Percentiles rank a stretch among this genome's conserved stretches.
These are phyloP conservation scores for Pseudopodoces humilis DNA, from an alignment of 2,113 vertebrate genomes.

Conservation along the genomic window DNA sequence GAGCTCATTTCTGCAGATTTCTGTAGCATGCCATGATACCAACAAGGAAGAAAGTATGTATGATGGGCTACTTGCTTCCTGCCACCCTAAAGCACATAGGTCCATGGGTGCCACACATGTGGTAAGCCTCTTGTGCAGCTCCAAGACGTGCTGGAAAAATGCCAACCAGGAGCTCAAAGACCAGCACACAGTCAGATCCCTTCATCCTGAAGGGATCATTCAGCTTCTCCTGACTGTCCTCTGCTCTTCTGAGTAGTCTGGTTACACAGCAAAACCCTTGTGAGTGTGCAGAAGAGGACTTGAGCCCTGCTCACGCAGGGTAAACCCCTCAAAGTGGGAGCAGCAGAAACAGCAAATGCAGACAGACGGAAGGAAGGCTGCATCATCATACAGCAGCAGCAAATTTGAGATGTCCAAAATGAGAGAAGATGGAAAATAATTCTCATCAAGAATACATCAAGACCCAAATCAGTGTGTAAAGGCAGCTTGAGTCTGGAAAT, in stretches of 20 bases:
- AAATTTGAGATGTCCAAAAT: not conserved
- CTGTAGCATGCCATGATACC: not conserved
- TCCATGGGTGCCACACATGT: accelerated
- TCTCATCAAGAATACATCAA: not conserved
- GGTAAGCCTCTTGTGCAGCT: not conserved
- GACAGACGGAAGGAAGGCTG: not conserved
- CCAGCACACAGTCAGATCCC: not conserved
- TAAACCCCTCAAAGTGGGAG: not conserved
- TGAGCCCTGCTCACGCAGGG: not conserved
- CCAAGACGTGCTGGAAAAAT: not conserved
- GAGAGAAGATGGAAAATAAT: not conserved
- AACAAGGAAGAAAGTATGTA: accelerated
- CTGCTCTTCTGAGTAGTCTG: not conserved
- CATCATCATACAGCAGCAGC: not conserved
- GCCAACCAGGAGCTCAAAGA: not conserved
- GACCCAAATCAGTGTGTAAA: not conserved
- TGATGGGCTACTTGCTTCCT: not conserved
- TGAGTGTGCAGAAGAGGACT: not conserved
- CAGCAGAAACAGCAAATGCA: not conserved
- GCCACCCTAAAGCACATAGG: accelerated
- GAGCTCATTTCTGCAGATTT: not conserved
- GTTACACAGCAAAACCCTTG: not conserved
- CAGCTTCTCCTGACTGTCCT: not conserved
- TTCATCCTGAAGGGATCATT: not conserved
- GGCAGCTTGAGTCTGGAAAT: not conserved